Evolutionary conservation across 2,113 vertebrate species (phyloP), one percentile per base, ranked within the genome.

Genomic region (Chaetodon auriga): DNA sequence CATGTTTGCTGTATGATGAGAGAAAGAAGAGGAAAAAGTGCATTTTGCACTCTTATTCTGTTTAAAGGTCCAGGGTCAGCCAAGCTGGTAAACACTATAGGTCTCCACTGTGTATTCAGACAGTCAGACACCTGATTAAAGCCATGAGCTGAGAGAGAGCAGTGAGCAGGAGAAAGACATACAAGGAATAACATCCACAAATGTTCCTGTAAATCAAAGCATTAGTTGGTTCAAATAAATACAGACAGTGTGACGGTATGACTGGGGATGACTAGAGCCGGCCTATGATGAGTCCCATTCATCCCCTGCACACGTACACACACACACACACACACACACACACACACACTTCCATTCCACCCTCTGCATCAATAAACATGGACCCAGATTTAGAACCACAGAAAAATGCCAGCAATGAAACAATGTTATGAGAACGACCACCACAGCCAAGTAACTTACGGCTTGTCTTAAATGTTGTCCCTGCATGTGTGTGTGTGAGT

Each of bases 331-430:
- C 68, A 41, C 78, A 49, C 43, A 16, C 58, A 57, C 80, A 85
- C 18, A 55, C 68, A 86, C 80, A 74, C 77, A 53, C 14, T 81
- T 85, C 69, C 89, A 87, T 87, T 92, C 84, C 91, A 83, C 83
- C 79, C 87, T 87, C 65, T 88, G 80, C 79, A 85, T 91, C 91
- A 93, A 93, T 89, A 93, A 93, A 92, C 85, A 91, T 78, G 78
- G 53, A 84, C 71, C 89, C 90, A 84, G 66, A 91, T 92, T 93
- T 91, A 92, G 89, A 92, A 86, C 81, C 70, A 65, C 83, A 92
- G 82, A 90, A 91, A 92, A 90, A 93, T 92, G 90, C 81, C 78
- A 88, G 87, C 84, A 89, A 93, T 93, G 90, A 88, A 92, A 89
- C 76, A 7, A 54, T 91, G 89, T 93, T 93, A 90, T 92, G 90